Evolutionary conservation across 92 coral and sea anemone species (phyloP), one percentile per base, ranked within the genome.

Genomic region (Bergia puertoricense): DNA sequence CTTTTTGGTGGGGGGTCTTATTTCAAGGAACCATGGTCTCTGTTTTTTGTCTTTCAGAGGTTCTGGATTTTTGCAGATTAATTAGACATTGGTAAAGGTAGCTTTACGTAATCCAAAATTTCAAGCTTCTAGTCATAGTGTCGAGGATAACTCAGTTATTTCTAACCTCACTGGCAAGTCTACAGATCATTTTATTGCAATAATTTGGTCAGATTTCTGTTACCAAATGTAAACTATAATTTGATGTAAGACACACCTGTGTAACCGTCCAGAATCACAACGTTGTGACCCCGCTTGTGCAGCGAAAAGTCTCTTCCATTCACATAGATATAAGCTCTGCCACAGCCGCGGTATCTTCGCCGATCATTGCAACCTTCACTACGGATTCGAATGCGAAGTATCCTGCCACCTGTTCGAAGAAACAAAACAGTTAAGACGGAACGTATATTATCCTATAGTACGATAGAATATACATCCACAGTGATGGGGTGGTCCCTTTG

Each of bases 221-320:
- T 22, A 57, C 22, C 2, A 13, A 14, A 44, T 10, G 39, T 40
- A 5, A 41, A 42, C 1, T 5, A 7, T 15, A 76, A 44, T 3
- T 18, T 18, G 22, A 6, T 5, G 43, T n/a, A 57, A 38, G 44
- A 81, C 71, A 68, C 4, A 89, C 91, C 91, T 43, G 88, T 82
- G 57, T 75, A 56, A 8, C 82, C 54, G 84, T 89, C 75, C 38
- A 82, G 41, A 30, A 89, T 75, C 5, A 89, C 91, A 37, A 89
- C 80, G 48, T 89, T 89, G 45, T 89, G 81, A 8, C 91, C 91
- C 45, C 91, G 71, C 45, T 51, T 89, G 76, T 89, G 79, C 44
- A 69, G 54, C 9, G 91, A 85, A 65, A 74, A 45, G 39, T 89
- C 88, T 82, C 86, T 82, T 11, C 91, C 91, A 78, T 89, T 89